Conservation (phyloP, 2,113 vertebrate genomes). For the Ciconia stormi region DNA sequence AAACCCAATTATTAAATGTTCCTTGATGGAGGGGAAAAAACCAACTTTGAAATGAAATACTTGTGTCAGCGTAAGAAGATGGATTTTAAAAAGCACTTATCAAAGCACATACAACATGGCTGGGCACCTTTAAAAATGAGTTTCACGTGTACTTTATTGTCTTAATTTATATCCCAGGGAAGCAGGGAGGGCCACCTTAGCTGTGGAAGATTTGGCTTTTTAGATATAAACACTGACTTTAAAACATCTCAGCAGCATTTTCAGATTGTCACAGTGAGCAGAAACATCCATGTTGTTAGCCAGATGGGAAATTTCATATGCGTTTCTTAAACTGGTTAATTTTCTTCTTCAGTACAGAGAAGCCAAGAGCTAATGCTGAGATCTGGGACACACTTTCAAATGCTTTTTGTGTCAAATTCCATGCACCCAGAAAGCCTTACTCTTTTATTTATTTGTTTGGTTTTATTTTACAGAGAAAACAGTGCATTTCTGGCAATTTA, state of each 20-base stretch:
- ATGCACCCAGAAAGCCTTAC: not conserved
- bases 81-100: not conserved
- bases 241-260: slow-evolving; percentile 43
- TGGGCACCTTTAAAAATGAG: slow-evolving; percentile 15
- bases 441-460: not conserved
- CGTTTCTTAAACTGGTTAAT: slow-evolving; percentile 14
- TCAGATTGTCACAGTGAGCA: slow-evolving; percentile 36
- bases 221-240: slow-evolving; percentile 37
- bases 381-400: not conserved
- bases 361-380: slow-evolving; percentile 35
- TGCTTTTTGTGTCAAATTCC: not conserved
- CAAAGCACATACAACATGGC: not conserved
- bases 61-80: not conserved
- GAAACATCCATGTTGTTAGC: slow-evolving; percentile 25
- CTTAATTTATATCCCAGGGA: slow-evolving; percentile 21
- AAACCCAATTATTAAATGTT: slow-evolving; percentile 38
- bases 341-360: slow-evolving; percentile 5
- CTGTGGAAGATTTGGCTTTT: slow-evolving; percentile 16
- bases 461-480: not conserved
- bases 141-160: slow-evolving; percentile 29
- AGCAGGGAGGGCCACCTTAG: slow-evolving; percentile 1
- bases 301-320: slow-evolving; percentile 42
- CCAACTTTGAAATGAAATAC: slow-evolving; percentile 13
- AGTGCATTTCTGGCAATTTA: not conserved
- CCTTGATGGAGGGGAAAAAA: not conserved